Conservation (phyloP, 2,113 vertebrate genomes). For the Epinephelus moara region DNA sequence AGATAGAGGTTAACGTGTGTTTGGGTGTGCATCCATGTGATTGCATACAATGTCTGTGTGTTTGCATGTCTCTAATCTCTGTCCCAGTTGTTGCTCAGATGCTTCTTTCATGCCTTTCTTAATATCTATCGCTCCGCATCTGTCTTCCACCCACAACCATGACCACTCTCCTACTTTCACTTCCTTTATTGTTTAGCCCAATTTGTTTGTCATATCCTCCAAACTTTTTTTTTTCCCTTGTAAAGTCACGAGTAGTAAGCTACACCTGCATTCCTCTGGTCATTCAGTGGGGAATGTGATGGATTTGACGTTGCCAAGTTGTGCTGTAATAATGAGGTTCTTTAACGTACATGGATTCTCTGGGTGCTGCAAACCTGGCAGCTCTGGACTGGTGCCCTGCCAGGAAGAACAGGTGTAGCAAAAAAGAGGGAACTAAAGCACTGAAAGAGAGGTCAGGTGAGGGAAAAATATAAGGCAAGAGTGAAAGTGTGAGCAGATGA, state of each 20-base stretch:
- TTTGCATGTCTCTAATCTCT: not conserved
- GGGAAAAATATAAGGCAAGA: conserved; percentile 1
- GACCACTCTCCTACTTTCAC: conserved; percentile 29
- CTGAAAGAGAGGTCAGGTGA: conserved; percentile 19
- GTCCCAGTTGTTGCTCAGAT: not conserved
- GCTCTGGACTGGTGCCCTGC: conserved; percentile 31
- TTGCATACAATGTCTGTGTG: not conserved
- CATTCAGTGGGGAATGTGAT: conserved; percentile 35
- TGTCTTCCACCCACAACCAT: conserved; percentile 13
- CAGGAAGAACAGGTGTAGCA: conserved; percentile 52
- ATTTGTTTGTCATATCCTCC: conserved; percentile 1
- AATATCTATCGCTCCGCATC: not conserved
- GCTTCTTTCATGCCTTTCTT: not conserved
- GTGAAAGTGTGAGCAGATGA: conserved; percentile 2
- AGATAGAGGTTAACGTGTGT: not conserved
- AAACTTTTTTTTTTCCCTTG: not conserved
- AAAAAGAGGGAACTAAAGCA: conserved; percentile 36
- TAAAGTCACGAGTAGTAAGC: not conserved
- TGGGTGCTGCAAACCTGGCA: conserved; percentile 6
- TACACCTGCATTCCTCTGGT: not conserved
- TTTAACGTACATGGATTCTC: conserved; percentile 7
- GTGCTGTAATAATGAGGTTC: conserved; percentile 33
- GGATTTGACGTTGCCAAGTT: conserved; percentile 17
- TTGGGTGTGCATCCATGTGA: conserved; percentile 2
- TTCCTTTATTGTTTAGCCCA: conserved; percentile 45